A percentile compares a stretch with the other conserved stretches of the same genome.
Evolutionary conservation across 2,888 invertebrate species (phyloP).

Genomic region (Stenotaenia linearis): DNA sequence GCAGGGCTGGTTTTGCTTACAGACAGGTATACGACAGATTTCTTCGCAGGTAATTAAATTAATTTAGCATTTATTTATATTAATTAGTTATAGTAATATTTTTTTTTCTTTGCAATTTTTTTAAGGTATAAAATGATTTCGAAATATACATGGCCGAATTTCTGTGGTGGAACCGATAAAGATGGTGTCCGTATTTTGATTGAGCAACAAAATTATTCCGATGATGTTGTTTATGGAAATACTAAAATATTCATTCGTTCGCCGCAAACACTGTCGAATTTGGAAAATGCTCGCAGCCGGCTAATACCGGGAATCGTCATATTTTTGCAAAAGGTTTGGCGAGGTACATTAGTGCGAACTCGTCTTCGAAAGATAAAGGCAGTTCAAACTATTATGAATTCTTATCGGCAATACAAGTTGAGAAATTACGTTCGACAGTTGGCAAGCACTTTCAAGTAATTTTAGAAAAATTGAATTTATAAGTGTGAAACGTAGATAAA

Average conservation of each 20-base stretch:
- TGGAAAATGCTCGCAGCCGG: conserved; percentile 79
- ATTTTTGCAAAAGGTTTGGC: conserved; percentile 81
- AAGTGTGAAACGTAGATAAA: no score
- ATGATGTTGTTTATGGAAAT: conserved; percentile 89
- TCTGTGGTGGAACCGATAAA: conserved; percentile 65
- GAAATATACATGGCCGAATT: conserved; percentile 95
- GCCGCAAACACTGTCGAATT: conserved; percentile 79
- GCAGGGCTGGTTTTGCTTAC: conserved; percentile 95
- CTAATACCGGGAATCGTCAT: conserved; percentile 86
- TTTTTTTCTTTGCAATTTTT: not conserved
- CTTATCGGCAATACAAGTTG: conserved; percentile 73
- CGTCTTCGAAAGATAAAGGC: conserved; percentile 81
- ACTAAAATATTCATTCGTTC: conserved; percentile 94
- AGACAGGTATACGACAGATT: conserved; percentile 89
- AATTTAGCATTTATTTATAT: no score
- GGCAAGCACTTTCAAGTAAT: conserved; percentile 57
- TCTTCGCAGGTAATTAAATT: conserved; percentile 64
- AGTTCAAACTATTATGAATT: conserved; percentile 69
- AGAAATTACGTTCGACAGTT: conserved; percentile 64
- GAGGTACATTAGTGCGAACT: conserved; percentile 71
- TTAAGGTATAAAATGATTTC: conserved; percentile 92
- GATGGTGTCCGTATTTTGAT: conserved; percentile 82
- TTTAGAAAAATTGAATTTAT: not conserved
- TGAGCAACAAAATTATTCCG: conserved; percentile 65
- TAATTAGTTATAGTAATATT: no score